These are phyloP conservation scores for Ctenodactylus gundi DNA, from an alignment of 2,113 vertebrate species.

Conservation along the genomic window DNA sequence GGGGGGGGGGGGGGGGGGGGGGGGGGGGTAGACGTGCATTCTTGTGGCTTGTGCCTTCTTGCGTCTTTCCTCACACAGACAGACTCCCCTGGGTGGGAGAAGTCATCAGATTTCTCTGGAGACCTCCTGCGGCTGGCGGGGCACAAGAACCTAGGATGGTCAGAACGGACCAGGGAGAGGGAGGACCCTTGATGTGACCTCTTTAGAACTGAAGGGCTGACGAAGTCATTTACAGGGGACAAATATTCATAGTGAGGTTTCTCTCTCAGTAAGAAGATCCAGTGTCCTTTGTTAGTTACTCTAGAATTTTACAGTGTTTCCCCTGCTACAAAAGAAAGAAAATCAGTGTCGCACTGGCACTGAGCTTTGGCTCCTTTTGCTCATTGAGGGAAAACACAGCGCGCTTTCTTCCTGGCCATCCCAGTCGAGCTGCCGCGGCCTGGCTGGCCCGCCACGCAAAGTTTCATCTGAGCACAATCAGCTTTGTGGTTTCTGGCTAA, in stretches of 20 bases:
- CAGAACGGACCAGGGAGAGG: neutral
- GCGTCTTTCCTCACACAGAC: constrained; percentile 51
- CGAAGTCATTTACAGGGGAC: neutral
- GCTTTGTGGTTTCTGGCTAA: constrained; percentile 51
- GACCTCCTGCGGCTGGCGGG: neutral
- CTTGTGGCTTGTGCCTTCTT: constrained; percentile 80
- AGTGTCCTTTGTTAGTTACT: neutral
- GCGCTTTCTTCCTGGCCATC: neutral
- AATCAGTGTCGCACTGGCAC: neutral
- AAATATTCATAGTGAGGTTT: neutral
- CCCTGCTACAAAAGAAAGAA: neutral
- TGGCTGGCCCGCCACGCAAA: neutral
- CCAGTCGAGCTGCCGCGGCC: neutral
- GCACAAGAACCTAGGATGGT: neutral
- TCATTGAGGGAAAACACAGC: neutral
- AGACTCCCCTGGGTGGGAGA: constrained; percentile 19
- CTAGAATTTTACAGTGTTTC: neutral
- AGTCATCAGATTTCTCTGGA: constrained; percentile 38
- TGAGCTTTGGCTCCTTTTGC: neutral
- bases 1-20: too few species aligned
- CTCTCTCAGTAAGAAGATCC: neutral
- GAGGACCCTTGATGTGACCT: neutral
- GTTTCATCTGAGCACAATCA: constrained; percentile 1
- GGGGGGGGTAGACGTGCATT: constrained; percentile 73
- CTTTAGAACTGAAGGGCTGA: neutral